Base-by-base conservation (phyloP, 2,113 vertebrate species). In the Heterotilapia buettikoferi region DNA sequence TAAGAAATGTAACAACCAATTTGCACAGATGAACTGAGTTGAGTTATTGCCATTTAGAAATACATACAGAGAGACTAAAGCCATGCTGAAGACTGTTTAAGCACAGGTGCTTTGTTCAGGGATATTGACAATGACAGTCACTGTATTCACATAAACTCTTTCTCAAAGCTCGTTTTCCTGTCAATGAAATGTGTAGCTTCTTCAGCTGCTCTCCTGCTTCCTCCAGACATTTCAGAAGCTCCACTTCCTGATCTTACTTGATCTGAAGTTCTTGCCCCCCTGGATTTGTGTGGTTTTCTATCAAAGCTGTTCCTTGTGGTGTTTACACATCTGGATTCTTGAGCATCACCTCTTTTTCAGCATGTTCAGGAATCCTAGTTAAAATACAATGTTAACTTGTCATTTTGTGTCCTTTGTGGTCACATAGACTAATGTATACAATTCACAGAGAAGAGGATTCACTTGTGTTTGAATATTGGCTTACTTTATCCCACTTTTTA, bases 31-130 rank as follows among this genome's bases (percentile, higher is more conserved):
- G 43, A 76, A 29, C 9, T 76, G 5, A 29, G 9, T 50, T 76
- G 24, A 47, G 71, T 11, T 19, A 29, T 3, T 7, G 24, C 9
- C 24, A 47, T 76, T 50, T 31, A 50, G 16, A 76, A 29, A 18
- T 29, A 5, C 71, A 50, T 0, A 11, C 43, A 8, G 71, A 50
- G 0, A 47, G 43, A 47, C 57, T 19, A 2, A 18, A 47, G 71
- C 9, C 14, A 29, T 1, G 0, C 6, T 76, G 68, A 47, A 45
- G 24, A 45, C 0, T 76, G 71, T 10, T 73, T 26, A 73, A 0
- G 21, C 21, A 73, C 13, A 21, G 5, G n/a, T 26, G 38, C n/a
- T 71, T 71, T 71, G 12, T 24, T 71, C 36, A 24, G 38, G n/a
- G 1, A 43, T 71, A 43, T 1, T 71, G 38, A 71, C 63, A 40